Evolutionary conservation across 2,797 vertebrate species (phyloP), one percentile per base, ranked within the genome.

Genomic region (Acanthiza pusilla): DNA sequence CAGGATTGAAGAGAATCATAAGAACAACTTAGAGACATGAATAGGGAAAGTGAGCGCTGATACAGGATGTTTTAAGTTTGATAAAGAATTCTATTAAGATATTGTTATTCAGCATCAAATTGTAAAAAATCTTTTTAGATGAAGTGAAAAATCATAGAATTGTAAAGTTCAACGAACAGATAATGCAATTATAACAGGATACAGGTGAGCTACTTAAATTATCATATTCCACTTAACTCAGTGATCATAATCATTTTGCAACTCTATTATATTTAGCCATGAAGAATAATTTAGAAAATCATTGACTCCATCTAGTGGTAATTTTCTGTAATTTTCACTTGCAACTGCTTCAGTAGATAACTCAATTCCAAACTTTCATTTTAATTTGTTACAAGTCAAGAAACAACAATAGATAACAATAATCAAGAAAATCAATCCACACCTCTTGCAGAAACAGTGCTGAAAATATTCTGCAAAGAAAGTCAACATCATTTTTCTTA

Each of bases 221-320:
- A 96, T 65, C 88, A 96, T 92, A 88, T 93, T 96, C 95, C 91
- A 94, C 86, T 93, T 91, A 94, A 88, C 51, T 92, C 45, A 43
- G 70, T 72, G 90, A 91, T 94, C 85, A 84, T 78, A 92, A 95
- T 93, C 5, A 84, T 96, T 96, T 95, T 85, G n/a, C 80, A 95
- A 88, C 94, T 90, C 71, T 95, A 76, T 88, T 94, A 73, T 53
- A 92, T 38, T 42, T 18, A 94, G 55, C 14, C 5, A 54, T 71
- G 54, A 86, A 89, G 45, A 88, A 75, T 55, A 66, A 96, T 95
- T 97, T 91, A 94, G 96, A 97, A 97, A 97, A 97, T 96, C 97
- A 97, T 91, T 97, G 91, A 80, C 96, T 95, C 98, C 98, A 98
- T 97, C 98, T 98, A 98, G 97, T 97, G 98, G 97, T 78, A 86